phyloP scores from a whole-genome alignment of 2,888 invertebrate genomes.

The Coelopa pilipes region DNA sequence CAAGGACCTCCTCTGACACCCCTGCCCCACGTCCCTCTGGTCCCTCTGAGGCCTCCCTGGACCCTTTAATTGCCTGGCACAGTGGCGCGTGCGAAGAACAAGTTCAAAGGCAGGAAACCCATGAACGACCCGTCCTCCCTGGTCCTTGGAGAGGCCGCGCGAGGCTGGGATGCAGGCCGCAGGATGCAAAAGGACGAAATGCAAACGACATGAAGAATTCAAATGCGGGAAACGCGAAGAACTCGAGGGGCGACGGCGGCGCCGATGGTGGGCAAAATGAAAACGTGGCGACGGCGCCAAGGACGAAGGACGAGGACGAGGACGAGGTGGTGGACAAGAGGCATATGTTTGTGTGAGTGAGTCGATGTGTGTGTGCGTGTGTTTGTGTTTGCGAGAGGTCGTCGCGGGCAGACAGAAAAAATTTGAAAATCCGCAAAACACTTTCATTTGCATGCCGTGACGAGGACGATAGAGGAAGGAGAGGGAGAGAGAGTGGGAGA shows the following conservation, averaged over 20 bases:
- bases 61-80: background rate
- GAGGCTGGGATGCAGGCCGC: background rate
- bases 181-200: slow-evolving; percentile 9
- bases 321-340: no score
- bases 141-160: no score
- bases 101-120: background rate
- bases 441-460: slow-evolving; percentile 33
- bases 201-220: slow-evolving; percentile 17
- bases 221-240: background rate
- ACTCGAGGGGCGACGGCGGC: background rate
- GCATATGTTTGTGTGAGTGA: no score
- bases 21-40: no score
- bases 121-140: no score
- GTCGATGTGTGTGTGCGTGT: background rate
- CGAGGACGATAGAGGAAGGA: background rate
- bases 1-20: no score
- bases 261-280: background rate
- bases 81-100: background rate
- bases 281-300: background rate
- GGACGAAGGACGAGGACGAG: no score
- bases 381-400: slow-evolving; percentile 2
- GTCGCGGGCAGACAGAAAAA: slow-evolving; percentile 21
- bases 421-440: slow-evolving; percentile 36
- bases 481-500: background rate
- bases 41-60: background rate